These are phyloP conservation scores for Syncerus caffer DNA, from an alignment of 2,797 vertebrate species.

Conservation along the genomic window DNA sequence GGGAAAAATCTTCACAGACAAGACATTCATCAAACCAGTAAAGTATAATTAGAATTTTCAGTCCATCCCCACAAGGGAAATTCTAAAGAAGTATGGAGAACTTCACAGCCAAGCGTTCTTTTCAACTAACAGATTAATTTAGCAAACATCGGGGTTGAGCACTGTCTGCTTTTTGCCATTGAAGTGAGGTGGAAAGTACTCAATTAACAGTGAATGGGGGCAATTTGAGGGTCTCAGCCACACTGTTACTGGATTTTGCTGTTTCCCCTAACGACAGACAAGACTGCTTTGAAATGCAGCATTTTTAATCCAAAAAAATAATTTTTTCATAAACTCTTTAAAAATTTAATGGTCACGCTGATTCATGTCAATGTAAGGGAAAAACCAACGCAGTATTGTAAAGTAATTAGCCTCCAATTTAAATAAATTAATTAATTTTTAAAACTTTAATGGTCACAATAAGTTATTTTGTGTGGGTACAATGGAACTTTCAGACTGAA, in stretches of 20 bases:
- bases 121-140: background rate
- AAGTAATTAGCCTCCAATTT: background rate
- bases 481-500: background rate
- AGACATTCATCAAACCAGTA: background rate
- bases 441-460: background rate
- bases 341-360: background rate
- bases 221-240: no score
- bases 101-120: background rate
- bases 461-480: background rate
- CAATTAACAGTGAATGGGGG: background rate
- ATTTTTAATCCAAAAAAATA: slow-evolving; percentile 24
- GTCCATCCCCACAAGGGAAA: background rate
- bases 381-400: background rate
- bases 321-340: background rate
- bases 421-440: background rate
- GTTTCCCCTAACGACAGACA: background rate
- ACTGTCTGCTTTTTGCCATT: background rate
- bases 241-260: accelerated
- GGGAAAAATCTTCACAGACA: background rate
- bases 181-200: background rate
- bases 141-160: accelerated
- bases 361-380: background rate
- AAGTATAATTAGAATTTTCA: background rate
- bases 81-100: background rate
- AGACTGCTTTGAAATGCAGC: background rate